A percentile compares a stretch with the other conserved stretches of the same genome.
Conservation (phyloP, 2,888 invertebrate species). For the Nomada ferruginata region DNA sequence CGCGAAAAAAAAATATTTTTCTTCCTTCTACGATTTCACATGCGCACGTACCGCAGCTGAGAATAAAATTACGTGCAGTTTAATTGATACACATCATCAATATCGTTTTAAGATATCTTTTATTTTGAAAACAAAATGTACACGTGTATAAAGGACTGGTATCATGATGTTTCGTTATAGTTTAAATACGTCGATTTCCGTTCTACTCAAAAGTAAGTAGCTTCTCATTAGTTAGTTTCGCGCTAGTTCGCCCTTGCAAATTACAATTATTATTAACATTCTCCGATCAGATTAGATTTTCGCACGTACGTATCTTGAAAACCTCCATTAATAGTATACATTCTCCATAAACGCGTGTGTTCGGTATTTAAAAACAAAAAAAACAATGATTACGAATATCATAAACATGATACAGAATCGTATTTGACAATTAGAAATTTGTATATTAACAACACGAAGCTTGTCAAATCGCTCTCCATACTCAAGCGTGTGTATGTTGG, state of each 20-base stretch:
- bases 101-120: not conserved
- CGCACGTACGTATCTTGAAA: not conserved
- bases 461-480: not conserved
- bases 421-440: conserved; percentile 2
- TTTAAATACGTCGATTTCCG: conserved; percentile 7
- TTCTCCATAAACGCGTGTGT: not conserved
- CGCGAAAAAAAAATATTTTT: not conserved
- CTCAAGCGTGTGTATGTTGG: conserved; percentile 6
- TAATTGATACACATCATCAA: not conserved
- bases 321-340: not conserved
- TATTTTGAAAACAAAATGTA: conserved; percentile 4
- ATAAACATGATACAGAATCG: not conserved
- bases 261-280: conserved; percentile 8
- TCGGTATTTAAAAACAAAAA: not conserved
- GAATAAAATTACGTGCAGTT: not conserved
- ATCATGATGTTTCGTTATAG: not conserved
- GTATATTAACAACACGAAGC: conserved; percentile 5
- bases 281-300: not conserved
- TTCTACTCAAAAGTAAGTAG: not conserved
- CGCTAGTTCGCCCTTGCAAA: not conserved
- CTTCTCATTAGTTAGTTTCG: not conserved
- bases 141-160: not conserved
- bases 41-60: not conserved
- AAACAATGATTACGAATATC: conserved; percentile 3
- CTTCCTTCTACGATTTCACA: not conserved